Percentiles rank a stretch among this genome's conserved stretches.
These are phyloP conservation scores for Clavelina lepadiformis DNA, from an alignment of 23 tunicate genomes.

Conservation along the genomic window DNA sequence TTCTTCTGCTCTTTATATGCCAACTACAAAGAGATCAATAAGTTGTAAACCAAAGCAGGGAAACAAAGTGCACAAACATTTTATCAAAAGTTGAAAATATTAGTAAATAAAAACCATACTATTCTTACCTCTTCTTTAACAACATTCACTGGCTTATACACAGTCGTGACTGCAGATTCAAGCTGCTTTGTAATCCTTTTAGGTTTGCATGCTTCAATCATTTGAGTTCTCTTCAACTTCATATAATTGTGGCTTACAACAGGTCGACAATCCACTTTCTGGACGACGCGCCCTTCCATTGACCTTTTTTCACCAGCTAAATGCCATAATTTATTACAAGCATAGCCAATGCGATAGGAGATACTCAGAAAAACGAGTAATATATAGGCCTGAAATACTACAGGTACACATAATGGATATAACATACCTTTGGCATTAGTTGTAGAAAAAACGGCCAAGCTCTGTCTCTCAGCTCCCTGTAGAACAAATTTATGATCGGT, in stretches of 20 bases:
- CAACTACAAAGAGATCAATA: too few relatives aligned
- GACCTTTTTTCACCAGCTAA: slow-evolving; percentile 63
- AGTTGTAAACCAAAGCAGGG: neutral
- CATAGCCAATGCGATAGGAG: too few relatives aligned
- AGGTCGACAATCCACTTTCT: slow-evolving; percentile 88
- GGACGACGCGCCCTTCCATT: slow-evolving; percentile 87
- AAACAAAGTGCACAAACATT: neutral
- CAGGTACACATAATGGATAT: neutral
- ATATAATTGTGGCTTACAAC: slow-evolving; percentile 63
- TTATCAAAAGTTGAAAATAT: neutral
- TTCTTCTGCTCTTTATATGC: slow-evolving; percentile 47
- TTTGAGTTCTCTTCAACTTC: slow-evolving; percentile 68
- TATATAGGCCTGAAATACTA: neutral
- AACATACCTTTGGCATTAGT: slow-evolving; percentile 8
- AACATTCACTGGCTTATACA: slow-evolving; percentile 56
- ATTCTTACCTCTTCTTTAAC: slow-evolving; percentile 58
- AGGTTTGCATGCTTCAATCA: slow-evolving; percentile 59
- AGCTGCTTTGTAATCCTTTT: slow-evolving; percentile 59
- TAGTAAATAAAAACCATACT: neutral
- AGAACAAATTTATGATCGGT: slow-evolving; percentile 68
- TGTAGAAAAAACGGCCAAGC: slow-evolving; percentile 72
- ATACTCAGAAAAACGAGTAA: too few relatives aligned
- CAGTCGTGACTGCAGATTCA: slow-evolving; percentile 38
- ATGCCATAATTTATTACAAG: too few relatives aligned
- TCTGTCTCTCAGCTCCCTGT: slow-evolving; percentile 75